phyloP scores from a whole-genome alignment of 2,113 vertebrate species.

The Aphyosemion australe region DNA sequence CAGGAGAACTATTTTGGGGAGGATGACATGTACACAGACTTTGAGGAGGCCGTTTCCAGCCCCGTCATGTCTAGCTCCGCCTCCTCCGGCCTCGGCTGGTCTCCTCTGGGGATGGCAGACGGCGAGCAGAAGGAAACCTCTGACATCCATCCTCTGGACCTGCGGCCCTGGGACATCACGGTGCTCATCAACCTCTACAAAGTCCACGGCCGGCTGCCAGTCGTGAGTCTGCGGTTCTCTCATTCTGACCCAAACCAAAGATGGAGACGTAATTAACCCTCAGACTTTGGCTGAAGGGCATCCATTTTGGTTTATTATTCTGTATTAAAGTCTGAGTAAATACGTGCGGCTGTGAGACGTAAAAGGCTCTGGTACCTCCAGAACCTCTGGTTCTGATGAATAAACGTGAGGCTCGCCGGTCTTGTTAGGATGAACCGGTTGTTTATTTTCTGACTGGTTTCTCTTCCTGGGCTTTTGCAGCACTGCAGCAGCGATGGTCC shows the following conservation, averaged over 20 bases:
- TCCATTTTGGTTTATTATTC: too few relatives aligned
- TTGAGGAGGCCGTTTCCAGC: constrained; percentile 91
- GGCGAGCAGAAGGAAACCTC: constrained; percentile 79
- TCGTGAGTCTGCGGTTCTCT: constrained; percentile 84
- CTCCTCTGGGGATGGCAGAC: constrained; percentile 88
- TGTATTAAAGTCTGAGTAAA: too few relatives aligned
- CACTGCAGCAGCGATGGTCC: constrained; percentile 91
- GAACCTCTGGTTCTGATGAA: too few relatives aligned
- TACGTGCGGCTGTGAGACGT: too few relatives aligned
- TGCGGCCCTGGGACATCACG: constrained; percentile 97
- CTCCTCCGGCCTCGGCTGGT: constrained; percentile 93
- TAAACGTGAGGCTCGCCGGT: too few relatives aligned
- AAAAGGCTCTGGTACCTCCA: too few relatives aligned
- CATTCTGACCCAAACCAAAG: too few relatives aligned
- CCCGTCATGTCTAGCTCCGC: constrained; percentile 90
- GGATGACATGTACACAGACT: constrained; percentile 98
- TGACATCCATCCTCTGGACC: constrained; percentile 83
- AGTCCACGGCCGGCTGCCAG: constrained; percentile 92
- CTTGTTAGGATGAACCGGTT: too few relatives aligned
- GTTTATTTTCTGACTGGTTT: too few relatives aligned
- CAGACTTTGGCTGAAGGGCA: too few relatives aligned
- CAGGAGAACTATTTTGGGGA: constrained; percentile 99
- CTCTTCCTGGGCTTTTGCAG: constrained; percentile 62
- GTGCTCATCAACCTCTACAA: constrained; percentile 96
- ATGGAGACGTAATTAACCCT: too few relatives aligned